phyloP scores from a whole-genome alignment of 2,888 invertebrate genomes.

The Ochropleura plecta region DNA sequence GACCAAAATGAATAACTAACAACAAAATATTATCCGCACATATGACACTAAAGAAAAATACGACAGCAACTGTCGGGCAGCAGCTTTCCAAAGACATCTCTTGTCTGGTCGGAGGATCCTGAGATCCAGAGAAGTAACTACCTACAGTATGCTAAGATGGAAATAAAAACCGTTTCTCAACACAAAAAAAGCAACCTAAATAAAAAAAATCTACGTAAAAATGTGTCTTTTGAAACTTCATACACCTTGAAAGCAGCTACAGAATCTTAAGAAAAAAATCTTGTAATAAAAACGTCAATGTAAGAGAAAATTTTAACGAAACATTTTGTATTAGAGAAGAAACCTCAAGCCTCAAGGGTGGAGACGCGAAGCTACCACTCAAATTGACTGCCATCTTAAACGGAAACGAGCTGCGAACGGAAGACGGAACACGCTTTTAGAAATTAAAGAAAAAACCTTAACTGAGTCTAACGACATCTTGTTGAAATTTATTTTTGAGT shows the following conservation, averaged over 20 bases:
- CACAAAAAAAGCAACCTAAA: not conserved
- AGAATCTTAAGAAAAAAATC: constrained; percentile 4
- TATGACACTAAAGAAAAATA: no score
- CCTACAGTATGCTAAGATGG: not conserved
- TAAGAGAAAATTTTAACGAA: constrained; percentile 24
- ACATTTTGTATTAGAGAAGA: constrained; percentile 36
- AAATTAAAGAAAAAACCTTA: constrained; percentile 57
- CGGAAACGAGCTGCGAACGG: constrained; percentile 65
- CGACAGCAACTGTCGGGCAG: no score
- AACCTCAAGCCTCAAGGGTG: constrained; percentile 52
- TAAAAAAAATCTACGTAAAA: not conserved
- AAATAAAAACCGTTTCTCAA: not conserved
- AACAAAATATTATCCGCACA: no score
- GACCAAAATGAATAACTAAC: no score
- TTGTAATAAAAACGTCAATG: constrained; percentile 20
- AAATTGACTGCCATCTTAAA: constrained; percentile 67
- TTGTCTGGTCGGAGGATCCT: no score
- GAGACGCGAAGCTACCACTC: constrained; percentile 40
- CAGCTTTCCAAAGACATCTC: no score
- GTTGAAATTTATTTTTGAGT: not conserved
- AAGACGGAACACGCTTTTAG: constrained; percentile 53
- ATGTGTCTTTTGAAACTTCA: not conserved
- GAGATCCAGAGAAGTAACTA: no score
- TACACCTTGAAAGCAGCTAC: not conserved
- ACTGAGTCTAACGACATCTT: constrained; percentile 30